Base-by-base conservation (phyloP, 1,140 invertebrate genomes). In the Chlorops oryzae region DNA sequence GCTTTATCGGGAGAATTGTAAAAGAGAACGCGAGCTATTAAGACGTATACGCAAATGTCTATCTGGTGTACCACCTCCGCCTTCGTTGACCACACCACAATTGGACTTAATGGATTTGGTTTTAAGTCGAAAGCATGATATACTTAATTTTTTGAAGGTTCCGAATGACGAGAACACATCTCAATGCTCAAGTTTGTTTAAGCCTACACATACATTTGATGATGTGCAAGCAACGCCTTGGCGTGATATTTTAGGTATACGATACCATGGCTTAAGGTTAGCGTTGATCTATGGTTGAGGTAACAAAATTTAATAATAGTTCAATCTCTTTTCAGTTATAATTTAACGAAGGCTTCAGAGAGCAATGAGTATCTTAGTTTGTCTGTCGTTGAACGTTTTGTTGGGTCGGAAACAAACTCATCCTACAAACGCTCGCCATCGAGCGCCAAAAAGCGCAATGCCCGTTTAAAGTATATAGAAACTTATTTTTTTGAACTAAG, bases 351-450 rank as follows among this genome's bases (percentile, higher is more conserved):
- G 61, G 52, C 70, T 4, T 72, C 78, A 13, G 82, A 84, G 61
- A 78, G 81, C 48, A 80, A 82, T 56, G 81, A 83, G 61, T 74
- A 74, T 58, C 65, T 82, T 24, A 75, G 77, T 44, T 56, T 76
- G 39, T 80, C 77, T 57, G 74, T 82, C 40, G 75, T 74, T 28
- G 76, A 81, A 44, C 73, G 81, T 22, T 83, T 79, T 47, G 73
- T 84, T 45, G 78, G 78, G 10, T 66, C 69, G 15, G 82, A 84
- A 56, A 83, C 81, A 0, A 75, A 79, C 42, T 82, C 81, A 0
- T 80, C 79, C 17, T 82, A 81, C 58, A 78, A 77, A 24, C 66
- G 77, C 37, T 73, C 73, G 0, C 66, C 73, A 10, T 70, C 70
- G 15, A 82, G 76, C 66, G 75, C 78, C 3, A 77, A 73, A 44